These are phyloP conservation scores for Apaloderma vittatum DNA, from an alignment of 2,113 vertebrate genomes.

Conservation along the genomic window DNA sequence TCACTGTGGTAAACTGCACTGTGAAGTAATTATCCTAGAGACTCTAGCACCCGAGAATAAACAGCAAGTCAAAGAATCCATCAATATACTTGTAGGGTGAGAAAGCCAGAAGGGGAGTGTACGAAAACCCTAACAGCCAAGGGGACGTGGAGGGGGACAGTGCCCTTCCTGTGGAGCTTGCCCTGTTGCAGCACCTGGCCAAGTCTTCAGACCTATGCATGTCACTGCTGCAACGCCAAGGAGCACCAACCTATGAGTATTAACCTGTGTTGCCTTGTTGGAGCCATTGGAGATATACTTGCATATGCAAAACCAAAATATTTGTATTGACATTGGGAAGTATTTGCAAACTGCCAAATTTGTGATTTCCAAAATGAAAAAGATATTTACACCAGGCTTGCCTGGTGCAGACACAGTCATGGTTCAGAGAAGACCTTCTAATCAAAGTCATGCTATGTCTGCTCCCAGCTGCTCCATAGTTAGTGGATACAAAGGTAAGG, in stretches of 20 bases:
- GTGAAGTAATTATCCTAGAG: background rate
- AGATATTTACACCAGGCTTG: background rate
- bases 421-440: background rate
- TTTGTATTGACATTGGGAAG: background rate
- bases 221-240: background rate
- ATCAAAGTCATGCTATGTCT: background rate
- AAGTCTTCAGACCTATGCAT: background rate
- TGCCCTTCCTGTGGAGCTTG: background rate
- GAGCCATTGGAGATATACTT: background rate
- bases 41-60: background rate
- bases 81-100: background rate
- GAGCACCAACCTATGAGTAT: background rate
- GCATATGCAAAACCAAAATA: background rate
- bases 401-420: background rate
- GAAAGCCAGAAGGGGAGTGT: background rate
- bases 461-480: background rate
- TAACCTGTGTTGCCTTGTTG: background rate
- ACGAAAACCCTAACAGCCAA: background rate
- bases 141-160: background rate
- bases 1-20: background rate
- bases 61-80: background rate
- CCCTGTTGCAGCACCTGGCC: background rate
- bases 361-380: background rate
- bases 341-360: background rate
- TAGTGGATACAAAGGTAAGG: background rate